Evolutionary conservation across 2,888 invertebrate species (phyloP).

Genomic region (Pandemis heparana): DNA sequence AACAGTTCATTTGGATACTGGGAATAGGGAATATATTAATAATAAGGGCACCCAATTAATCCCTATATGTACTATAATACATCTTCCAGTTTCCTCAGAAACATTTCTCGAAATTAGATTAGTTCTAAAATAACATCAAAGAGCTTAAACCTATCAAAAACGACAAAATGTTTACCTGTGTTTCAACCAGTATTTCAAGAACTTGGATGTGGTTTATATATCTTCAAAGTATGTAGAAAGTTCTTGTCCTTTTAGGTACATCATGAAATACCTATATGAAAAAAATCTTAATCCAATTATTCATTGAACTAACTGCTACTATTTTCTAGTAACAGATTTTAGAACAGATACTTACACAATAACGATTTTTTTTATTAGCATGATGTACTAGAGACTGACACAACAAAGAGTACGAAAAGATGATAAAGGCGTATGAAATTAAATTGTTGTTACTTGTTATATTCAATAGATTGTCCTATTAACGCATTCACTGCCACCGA

Average conservation of each 20-base stretch:
- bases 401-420: too few relatives aligned
- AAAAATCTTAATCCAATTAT: slow-evolving; percentile 25
- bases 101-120: neutral
- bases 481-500: too few relatives aligned
- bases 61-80: neutral
- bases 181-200: slow-evolving; percentile 39
- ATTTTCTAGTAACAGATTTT: slow-evolving; percentile 15
- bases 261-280: slow-evolving; percentile 34
- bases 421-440: too few relatives aligned
- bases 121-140: slow-evolving; percentile 11
- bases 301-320: slow-evolving; percentile 2
- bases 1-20: neutral
- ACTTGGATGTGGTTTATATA: slow-evolving; percentile 18
- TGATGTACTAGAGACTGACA: neutral
- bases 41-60: neutral
- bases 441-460: too few relatives aligned
- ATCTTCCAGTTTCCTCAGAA: neutral
- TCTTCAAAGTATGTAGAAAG: slow-evolving; percentile 36
- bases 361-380: neutral
- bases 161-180: slow-evolving; percentile 41
- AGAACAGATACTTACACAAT: neutral
- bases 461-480: too few relatives aligned
- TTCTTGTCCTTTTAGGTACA: slow-evolving; percentile 36
- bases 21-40: neutral
- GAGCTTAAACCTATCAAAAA: slow-evolving; percentile 34